Percentiles rank a stretch among this genome's conserved stretches.
Evolutionary conservation across 2,888 invertebrate genomes (phyloP).

Genomic region (Metalampra italica): DNA sequence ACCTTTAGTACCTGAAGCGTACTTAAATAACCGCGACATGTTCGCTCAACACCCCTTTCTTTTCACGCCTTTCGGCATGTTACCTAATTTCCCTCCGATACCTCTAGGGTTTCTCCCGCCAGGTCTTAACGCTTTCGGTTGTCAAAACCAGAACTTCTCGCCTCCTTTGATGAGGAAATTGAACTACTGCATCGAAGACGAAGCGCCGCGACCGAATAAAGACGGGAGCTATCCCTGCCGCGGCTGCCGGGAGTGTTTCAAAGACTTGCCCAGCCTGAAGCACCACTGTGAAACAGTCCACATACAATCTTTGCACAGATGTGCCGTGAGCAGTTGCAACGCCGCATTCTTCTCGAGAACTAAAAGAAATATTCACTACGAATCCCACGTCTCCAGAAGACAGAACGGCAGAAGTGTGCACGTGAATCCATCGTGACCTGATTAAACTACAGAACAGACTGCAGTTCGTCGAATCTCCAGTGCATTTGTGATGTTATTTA

Average conservation of each 20-base stretch:
- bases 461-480: conserved; percentile 34
- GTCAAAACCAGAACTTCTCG: conserved; percentile 57
- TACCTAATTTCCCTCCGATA: conserved; percentile 68
- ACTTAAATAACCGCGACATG: conserved; percentile 61
- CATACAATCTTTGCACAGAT: conserved; percentile 83
- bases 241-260: conserved; percentile 82
- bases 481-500: conserved; percentile 70
- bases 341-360: conserved; percentile 88
- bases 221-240: conserved; percentile 84
- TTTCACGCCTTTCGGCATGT: conserved; percentile 69
- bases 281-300: conserved; percentile 86
- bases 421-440: conserved; percentile 54
- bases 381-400: conserved; percentile 77
- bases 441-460: conserved; percentile 19
- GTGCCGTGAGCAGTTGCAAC: conserved; percentile 87
- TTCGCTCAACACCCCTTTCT: conserved; percentile 68
- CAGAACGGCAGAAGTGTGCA: conserved; percentile 53
- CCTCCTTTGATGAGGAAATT: conserved; percentile 59
- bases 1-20: conserved; percentile 58
- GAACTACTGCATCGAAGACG: conserved; percentile 82
- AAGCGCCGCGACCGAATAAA: conserved; percentile 81
- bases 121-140: conserved; percentile 58
- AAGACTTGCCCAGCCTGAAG: conserved; percentile 80
- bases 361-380: conserved; percentile 86
- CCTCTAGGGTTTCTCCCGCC: conserved; percentile 68